These are phyloP conservation scores for Conistra vaccinii DNA, from an alignment of 2,888 invertebrate genomes.

Conservation along the genomic window DNA sequence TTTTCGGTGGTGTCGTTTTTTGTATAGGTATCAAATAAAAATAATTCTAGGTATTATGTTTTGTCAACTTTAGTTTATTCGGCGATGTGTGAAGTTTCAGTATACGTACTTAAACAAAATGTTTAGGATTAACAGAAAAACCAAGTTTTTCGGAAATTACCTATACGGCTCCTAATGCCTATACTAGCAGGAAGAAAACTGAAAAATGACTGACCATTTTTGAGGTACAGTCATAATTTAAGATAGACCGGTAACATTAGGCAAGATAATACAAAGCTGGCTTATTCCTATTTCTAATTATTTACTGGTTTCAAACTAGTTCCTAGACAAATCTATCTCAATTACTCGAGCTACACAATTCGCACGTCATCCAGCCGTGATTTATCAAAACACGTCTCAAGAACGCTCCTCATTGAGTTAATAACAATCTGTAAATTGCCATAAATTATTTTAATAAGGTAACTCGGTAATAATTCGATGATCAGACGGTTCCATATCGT, in stretches of 20 bases:
- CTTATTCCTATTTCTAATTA: background rate
- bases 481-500: constrained; percentile 69
- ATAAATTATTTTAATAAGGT: constrained; percentile 79
- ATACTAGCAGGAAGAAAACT: background rate
- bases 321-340: constrained; percentile 49
- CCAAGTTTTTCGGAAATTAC: background rate
- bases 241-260: background rate
- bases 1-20: constrained; percentile 4
- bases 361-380: constrained; percentile 55
- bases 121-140: background rate
- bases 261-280: background rate
- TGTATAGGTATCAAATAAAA: constrained; percentile 9
- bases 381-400: constrained; percentile 60
- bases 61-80: constrained; percentile 1
- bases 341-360: constrained; percentile 51
- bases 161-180: too few species aligned
- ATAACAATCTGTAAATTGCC: constrained; percentile 74
- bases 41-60: background rate
- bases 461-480: constrained; percentile 77
- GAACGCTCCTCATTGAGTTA: constrained; percentile 60
- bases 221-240: background rate
- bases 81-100: background rate
- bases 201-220: background rate
- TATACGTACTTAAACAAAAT: background rate
- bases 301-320: constrained; percentile 25